These are phyloP conservation scores for Bolborhynchus lineola DNA, from an alignment of 2,113 vertebrate genomes.

Conservation along the genomic window DNA sequence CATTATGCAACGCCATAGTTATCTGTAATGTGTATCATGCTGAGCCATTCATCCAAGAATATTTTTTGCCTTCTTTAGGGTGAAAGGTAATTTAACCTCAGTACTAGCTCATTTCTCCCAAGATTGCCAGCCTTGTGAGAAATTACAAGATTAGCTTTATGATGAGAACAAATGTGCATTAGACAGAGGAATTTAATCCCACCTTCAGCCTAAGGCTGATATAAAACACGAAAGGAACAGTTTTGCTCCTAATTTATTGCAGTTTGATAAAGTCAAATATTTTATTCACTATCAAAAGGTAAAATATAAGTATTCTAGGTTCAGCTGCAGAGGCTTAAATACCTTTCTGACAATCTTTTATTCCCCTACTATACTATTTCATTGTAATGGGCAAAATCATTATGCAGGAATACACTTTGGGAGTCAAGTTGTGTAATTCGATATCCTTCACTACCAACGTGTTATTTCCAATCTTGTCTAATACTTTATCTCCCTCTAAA, in stretches of 20 bases:
- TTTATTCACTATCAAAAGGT: neutral
- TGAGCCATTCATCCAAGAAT: slow-evolving; percentile 9
- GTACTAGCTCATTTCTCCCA: slow-evolving; percentile 6
- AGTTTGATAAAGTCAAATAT: neutral
- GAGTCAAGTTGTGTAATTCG: neutral
- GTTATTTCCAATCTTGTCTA: slow-evolving; percentile 9
- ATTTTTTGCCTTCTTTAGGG: slow-evolving; percentile 15
- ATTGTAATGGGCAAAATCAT: slow-evolving; percentile 2
- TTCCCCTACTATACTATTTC: slow-evolving; percentile 11
- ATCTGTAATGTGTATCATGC: neutral
- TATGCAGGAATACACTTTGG: neutral
- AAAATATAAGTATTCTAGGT: neutral
- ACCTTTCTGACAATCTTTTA: slow-evolving; percentile 40
- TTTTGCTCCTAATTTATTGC: neutral
- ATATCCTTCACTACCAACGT: neutral
- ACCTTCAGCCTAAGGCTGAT: neutral
- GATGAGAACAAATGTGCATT: neutral
- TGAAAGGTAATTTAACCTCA: slow-evolving; percentile 47
- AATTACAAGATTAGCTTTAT: slow-evolving; percentile 28
- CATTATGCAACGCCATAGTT: slow-evolving; percentile 14
- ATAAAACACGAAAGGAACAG: neutral
- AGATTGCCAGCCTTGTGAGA: slow-evolving; percentile 15
- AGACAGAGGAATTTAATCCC: slow-evolving; percentile 1
- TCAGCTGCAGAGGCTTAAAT: slow-evolving; percentile 1
- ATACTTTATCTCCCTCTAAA: neutral